Evolutionary conservation across 2,113 vertebrate species (phyloP).

Genomic region (Mustela lutreola): DNA sequence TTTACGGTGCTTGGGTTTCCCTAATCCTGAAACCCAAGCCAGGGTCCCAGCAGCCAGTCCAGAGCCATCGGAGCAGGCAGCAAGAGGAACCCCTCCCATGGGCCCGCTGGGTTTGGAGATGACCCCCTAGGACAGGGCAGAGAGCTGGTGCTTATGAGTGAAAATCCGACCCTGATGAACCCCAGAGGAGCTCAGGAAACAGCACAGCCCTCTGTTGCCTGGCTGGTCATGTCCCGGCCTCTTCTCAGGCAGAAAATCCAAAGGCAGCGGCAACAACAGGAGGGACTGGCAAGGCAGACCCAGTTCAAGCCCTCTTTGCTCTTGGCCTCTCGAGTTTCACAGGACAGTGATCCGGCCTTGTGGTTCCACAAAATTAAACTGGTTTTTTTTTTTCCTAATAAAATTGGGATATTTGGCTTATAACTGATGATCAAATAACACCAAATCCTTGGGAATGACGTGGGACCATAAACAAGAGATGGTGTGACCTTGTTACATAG

Average conservation of each 20-base stretch:
- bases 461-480: slow-evolving; percentile 18
- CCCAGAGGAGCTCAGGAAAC: not conserved
- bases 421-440: slow-evolving; percentile 75
- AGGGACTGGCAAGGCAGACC: not conserved
- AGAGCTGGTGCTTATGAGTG: not conserved
- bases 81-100: slow-evolving; percentile 91
- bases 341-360: not conserved
- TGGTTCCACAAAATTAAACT: slow-evolving; percentile 17
- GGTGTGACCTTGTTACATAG: not conserved
- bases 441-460: slow-evolving; percentile 72
- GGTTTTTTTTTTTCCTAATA: slow-evolving; percentile 59
- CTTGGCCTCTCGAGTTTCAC: slow-evolving; percentile 67
- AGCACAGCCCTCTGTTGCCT: not conserved
- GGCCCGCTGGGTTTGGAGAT: slow-evolving; percentile 92
- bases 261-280: not conserved
- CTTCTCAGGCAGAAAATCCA: not conserved
- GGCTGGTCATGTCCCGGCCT: not conserved
- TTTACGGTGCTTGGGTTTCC: slow-evolving; percentile 98
- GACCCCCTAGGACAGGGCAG: not conserved
- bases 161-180: not conserved
- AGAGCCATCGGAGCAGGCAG: slow-evolving; percentile 89
- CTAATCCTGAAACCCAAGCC: slow-evolving; percentile 97
- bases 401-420: slow-evolving; percentile 69
- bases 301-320: not conserved
- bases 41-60: slow-evolving; percentile 91